Conservation (phyloP, 2,797 vertebrate species). For the Pampus argenteus region DNA sequence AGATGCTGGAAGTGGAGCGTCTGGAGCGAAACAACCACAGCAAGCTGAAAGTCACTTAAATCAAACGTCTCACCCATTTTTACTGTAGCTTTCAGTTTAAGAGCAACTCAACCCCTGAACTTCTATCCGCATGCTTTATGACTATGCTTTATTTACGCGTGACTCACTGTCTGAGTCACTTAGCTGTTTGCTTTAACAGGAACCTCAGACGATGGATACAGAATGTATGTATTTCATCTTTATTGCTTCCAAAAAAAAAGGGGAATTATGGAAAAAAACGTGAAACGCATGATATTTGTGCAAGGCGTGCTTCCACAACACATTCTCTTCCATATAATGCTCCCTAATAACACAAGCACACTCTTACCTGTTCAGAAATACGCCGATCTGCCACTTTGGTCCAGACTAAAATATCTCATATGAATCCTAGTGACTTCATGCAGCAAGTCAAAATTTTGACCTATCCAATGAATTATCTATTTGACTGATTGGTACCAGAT, state of each 20-base stretch:
- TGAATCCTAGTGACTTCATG: background rate
- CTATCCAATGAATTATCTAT: background rate
- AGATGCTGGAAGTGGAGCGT: constrained; percentile 54
- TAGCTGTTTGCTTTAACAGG: constrained; percentile 20
- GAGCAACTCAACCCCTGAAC: constrained; percentile 46
- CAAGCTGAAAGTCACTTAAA: constrained; percentile 42
- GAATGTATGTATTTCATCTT: constrained; percentile 11
- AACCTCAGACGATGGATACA: constrained; percentile 1
- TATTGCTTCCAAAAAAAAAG: constrained; percentile 24
- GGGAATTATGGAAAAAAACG: constrained; percentile 1
- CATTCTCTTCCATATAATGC: too few species aligned
- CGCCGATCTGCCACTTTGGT: background rate
- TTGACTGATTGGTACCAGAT: background rate
- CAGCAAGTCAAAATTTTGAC: background rate
- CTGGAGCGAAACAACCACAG: constrained; percentile 35
- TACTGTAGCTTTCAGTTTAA: constrained; percentile 28
- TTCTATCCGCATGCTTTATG: constrained; percentile 39
- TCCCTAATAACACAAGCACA: too few species aligned
- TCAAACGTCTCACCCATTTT: constrained; percentile 26
- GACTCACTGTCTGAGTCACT: constrained; percentile 45
- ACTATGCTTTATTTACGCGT: constrained; percentile 40
- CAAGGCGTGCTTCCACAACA: too few species aligned
- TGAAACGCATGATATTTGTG: too few species aligned
- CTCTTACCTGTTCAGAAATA: too few species aligned
- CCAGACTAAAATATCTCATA: background rate